Base-by-base conservation (phyloP, 2,888 invertebrate genomes). In the Platycheirus albimanus region DNA sequence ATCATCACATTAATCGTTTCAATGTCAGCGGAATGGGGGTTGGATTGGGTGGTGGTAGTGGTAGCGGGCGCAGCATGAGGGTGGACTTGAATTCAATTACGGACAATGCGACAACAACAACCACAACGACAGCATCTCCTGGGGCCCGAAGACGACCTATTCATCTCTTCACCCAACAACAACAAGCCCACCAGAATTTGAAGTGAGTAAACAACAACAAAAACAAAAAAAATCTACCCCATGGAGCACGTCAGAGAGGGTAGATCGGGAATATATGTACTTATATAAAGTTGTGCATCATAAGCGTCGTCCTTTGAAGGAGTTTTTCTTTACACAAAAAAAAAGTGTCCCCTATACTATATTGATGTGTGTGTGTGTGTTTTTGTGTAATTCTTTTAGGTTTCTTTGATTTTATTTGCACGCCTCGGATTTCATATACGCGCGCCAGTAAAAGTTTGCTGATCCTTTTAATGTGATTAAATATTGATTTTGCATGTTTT, bases 81-180 rank as follows among this genome's bases (percentile, higher is more conserved):
- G 83, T 83, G 13, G 72, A 83, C 58, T 78, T 83, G 51, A 83
- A 83, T 83, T 78, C 83, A 83, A 78, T 83, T 74, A 83, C 78
- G 41, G 78, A 83, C 78, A 83, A 83, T 83, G 78, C 67, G 51
- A 78, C 83, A 66, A 77, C 78, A 76, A 83, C 78, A 75, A 66
- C 76, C 0, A 63, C 85, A 47, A 64, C 85, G 15, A 41, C 58
- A 41, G 74, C 86, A 85, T 85, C 76, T 71, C 85, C 78, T 76
- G 85, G 87, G 86, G 52, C 86, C 10, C 85, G 84, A 49, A 87
- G 88, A n/a, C 86, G 89, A 28, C 90, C 90, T 5, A 83, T 88
- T 84, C 88, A 90, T 85, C 87, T 90, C 43, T 89, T 90, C 85
- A 87, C 86, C 33, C 89, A n/a, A n/a, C n/a, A n/a, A 24, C 24